These are phyloP conservation scores for Ridgeia piscesae DNA, from an alignment of 1,140 invertebrate species.

Conservation along the genomic window DNA sequence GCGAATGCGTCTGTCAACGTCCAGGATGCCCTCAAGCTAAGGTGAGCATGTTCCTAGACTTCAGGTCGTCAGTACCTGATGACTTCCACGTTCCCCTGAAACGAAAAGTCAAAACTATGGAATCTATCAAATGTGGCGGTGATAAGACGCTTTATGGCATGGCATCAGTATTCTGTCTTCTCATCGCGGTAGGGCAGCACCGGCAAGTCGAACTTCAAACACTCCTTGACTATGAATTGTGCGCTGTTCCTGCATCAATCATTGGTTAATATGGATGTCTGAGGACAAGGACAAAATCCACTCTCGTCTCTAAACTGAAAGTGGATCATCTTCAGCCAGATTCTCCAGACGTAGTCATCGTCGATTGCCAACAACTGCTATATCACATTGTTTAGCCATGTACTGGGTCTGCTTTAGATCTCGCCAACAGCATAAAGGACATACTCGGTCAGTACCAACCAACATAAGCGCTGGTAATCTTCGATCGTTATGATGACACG, in stretches of 20 bases:
- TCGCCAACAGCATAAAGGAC: no score
- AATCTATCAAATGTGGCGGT: neutral
- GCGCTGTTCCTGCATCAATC: slow-evolving; percentile 21
- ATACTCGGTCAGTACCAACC: no score
- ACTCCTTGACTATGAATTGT: neutral
- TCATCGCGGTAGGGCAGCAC: slow-evolving; percentile 3
- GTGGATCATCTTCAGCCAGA: neutral
- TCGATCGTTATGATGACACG: no score
- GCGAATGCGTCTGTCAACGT: no score
- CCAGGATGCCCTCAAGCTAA: no score
- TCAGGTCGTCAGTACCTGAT: no score
- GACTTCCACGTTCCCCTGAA: neutral
- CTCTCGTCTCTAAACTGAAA: slow-evolving; percentile 7
- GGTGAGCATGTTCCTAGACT: no score
- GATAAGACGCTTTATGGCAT: slow-evolving; percentile 15
- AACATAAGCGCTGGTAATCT: no score
- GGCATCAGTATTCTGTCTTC: neutral
- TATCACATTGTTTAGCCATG: no score
- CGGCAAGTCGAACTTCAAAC: neutral
- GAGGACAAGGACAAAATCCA: slow-evolving; percentile 10
- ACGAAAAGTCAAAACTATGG: slow-evolving; percentile 16
- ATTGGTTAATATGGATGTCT: slow-evolving; percentile 27
- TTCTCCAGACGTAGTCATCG: slow-evolving; percentile 1
- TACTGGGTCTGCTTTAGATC: no score
- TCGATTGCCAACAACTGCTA: neutral